Evolutionary conservation across 2,888 invertebrate genomes (phyloP), one percentile per base, ranked within the genome.

Genomic region (Trilocha varians): DNA sequence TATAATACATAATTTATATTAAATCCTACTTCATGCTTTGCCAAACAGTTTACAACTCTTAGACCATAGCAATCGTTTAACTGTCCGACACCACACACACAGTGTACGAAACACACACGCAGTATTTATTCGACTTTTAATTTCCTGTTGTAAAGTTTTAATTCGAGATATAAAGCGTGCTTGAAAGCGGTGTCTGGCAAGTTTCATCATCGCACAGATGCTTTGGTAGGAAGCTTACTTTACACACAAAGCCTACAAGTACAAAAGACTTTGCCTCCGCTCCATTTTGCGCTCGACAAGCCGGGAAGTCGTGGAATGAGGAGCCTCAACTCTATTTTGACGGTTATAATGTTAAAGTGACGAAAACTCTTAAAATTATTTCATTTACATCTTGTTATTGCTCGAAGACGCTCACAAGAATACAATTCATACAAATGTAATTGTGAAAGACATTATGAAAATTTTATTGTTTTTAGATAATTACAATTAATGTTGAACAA

Each of bases 121-220:
- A 61, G 55, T 56, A 70, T 76, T 79, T 78, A 78, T 75, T 62
- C 67, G 69, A 73, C 75, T 73, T 78, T 79, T 79, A 80, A 84
- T 84, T 82, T 82, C 78, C 78, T 72, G 61, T 67, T 68, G 76
- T 76, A 78, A 80, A 83, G 79, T 83, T 85, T 80, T 84, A 83
- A 84, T 84, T 83, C 70, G 71, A 73, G 77, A 78, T 74, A 74
- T 78, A 78, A 74, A 80, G 78, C 74, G 73, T 65, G 74, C 77
- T 80, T 78, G 74, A 79, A 82, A 84, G 79, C 83, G 70, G 65
- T 73, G 84, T 85, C 84, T 85, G 80, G 82, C 79, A 83, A 85
- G 84, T 84, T 85, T 84, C 84, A 83, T 83, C 83, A 82, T 70
- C 73, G 78, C 69, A 66, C 76, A 77, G 83, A 79, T 78, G 76